Evolutionary conservation across 92 coral and sea anemone species (phyloP).

Genomic region (Epizoanthus scotinus): DNA sequence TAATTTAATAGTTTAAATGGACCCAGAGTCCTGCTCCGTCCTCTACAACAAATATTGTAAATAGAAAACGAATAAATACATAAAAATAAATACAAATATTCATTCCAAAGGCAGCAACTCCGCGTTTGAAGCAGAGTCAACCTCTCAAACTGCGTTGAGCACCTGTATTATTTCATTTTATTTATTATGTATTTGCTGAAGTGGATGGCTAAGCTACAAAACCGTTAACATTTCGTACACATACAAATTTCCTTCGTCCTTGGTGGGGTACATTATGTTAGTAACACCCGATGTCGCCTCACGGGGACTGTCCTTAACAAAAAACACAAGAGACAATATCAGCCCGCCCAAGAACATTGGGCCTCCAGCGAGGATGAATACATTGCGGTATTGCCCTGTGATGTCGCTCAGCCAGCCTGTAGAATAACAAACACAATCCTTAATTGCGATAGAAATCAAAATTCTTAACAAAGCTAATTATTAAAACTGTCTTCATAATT

Average conservation of each 20-base stretch:
- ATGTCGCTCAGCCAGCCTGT: slow-evolving; percentile 89
- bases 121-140: no score
- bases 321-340: slow-evolving; percentile 63
- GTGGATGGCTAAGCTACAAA: slow-evolving; percentile 30
- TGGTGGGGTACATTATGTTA: slow-evolving; percentile 37
- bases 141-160: no score
- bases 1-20: no score
- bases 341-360: slow-evolving; percentile 87
- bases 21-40: no score
- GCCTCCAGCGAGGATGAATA: slow-evolving; percentile 85
- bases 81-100: no score
- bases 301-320: slow-evolving; percentile 61
- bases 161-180: no score
- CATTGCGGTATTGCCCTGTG: slow-evolving; percentile 76
- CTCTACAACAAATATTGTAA: no score
- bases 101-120: no score
- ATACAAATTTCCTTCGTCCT: slow-evolving; percentile 40
- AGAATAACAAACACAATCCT: neutral
- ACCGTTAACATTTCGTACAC: slow-evolving; percentile 81
- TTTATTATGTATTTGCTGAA: neutral
- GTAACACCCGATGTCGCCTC: slow-evolving; percentile 40
- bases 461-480: neutral
- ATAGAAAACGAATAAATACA: no score
- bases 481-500: no score
- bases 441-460: neutral